phyloP scores from a whole-genome alignment of 1,140 invertebrate genomes.

The Nasonia longicornis region DNA sequence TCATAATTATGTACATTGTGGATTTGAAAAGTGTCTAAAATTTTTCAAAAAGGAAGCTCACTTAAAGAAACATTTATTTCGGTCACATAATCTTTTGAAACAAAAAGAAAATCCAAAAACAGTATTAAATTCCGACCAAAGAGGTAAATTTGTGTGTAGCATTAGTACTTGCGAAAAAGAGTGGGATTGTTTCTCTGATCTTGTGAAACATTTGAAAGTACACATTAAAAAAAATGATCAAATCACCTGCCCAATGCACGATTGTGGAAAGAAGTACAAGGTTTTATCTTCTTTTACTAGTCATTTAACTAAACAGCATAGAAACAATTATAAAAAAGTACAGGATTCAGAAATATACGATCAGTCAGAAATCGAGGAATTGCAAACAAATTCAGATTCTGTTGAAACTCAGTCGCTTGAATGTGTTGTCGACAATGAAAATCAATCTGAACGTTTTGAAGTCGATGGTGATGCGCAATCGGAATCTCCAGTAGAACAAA shows the following conservation, averaged over 20 bases:
- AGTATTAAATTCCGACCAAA: neutral
- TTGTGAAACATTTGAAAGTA: conserved; percentile 3
- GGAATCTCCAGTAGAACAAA: too few species aligned
- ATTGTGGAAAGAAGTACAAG: neutral
- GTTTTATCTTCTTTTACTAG: neutral
- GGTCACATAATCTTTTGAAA: neutral
- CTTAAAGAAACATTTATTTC: neutral
- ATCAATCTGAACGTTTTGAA: neutral
- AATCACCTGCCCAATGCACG: neutral
- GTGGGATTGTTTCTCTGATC: neutral
- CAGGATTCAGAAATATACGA: neutral
- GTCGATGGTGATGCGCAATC: neutral
- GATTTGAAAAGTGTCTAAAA: neutral
- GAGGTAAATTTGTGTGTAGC: neutral
- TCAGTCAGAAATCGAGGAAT: neutral
- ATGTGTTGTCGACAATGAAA: neutral
- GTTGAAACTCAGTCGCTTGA: neutral
- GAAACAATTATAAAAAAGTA: neutral
- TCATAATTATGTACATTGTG: neutral
- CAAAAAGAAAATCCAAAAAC: neutral
- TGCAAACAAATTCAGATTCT: neutral
- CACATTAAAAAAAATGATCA: neutral
- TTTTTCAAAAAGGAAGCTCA: neutral
- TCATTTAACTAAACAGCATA: neutral
- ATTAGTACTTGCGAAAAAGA: neutral